Percentiles rank a stretch among this genome's conserved stretches.
Conservation (phyloP, 1,140 invertebrate genomes). For the Solenopsis invicta region DNA sequence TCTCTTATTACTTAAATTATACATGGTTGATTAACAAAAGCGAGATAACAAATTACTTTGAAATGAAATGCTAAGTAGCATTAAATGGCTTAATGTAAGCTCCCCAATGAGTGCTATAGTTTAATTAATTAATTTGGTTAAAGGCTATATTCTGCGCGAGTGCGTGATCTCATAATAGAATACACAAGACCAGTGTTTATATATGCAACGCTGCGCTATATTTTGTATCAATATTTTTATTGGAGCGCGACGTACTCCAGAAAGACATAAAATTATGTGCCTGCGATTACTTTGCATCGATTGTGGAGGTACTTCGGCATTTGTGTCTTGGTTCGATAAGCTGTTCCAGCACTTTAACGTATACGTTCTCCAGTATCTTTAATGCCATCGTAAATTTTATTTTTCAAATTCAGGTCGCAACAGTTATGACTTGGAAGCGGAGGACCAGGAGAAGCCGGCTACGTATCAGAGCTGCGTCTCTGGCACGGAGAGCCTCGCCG, state of each 20-base stretch:
- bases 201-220: constrained; percentile 33
- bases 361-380: neutral
- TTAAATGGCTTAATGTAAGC: constrained; percentile 4
- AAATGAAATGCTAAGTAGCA: constrained; percentile 6
- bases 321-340: neutral
- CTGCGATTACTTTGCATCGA: constrained; percentile 87
- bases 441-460: constrained; percentile 80
- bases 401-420: constrained; percentile 82
- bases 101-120: neutral
- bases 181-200: constrained; percentile 27
- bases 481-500: constrained; percentile 73
- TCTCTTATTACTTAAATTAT: neutral
- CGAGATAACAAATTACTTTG: neutral
- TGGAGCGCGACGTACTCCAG: neutral
- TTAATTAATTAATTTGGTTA: neutral
- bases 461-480: constrained; percentile 76
- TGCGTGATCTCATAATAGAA: constrained; percentile 24
- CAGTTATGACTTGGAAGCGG: constrained; percentile 84
- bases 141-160: neutral
- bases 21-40: neutral
- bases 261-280: constrained; percentile 82
- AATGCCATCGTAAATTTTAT: constrained; percentile 46
- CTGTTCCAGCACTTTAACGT: neutral
- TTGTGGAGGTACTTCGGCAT: constrained; percentile 86
- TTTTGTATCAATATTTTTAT: constrained; percentile 48